A percentile compares a stretch with the other conserved stretches of the same genome.
Conservation (phyloP, 2,113 vertebrate species). For the Nerophis lumbriciformis region DNA sequence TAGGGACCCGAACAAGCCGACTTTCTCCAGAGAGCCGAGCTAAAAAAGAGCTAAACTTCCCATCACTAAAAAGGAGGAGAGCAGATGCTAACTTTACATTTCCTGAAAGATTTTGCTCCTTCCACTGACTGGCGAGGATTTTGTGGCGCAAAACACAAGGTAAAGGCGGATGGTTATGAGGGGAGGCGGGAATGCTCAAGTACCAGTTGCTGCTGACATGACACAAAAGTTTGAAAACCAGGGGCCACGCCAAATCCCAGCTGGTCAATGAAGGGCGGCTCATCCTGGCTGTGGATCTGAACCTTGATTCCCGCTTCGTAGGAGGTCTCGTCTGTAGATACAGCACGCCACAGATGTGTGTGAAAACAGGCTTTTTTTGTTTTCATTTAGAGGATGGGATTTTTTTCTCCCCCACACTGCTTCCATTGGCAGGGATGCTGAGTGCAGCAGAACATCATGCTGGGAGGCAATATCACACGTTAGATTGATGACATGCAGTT, state of each 20-base stretch:
- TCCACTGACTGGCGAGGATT: conserved; percentile 26
- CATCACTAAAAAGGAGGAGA: conserved; percentile 9
- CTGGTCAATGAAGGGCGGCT: conserved; percentile 80
- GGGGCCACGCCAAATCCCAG: conserved; percentile 80
- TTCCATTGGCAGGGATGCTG: conserved; percentile 5
- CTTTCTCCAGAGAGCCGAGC: no score
- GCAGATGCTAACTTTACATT: conserved; percentile 16
- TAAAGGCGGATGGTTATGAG: conserved; percentile 31
- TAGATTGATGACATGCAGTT: not conserved
- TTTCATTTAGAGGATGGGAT: not conserved
- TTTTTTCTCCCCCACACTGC: not conserved
- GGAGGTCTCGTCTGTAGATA: conserved; percentile 84
- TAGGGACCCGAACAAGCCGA: no score
- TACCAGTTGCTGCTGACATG: conserved; percentile 82
- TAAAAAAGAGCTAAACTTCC: no score
- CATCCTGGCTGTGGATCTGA: conserved; percentile 80
- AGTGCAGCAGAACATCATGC: not conserved
- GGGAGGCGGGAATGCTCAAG: conserved; percentile 39
- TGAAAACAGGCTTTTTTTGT: conserved; percentile 17
- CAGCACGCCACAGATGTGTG: conserved; percentile 49
- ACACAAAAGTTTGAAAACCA: conserved; percentile 90
- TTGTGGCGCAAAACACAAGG: conserved; percentile 25
- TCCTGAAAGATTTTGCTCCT: conserved; percentile 49
- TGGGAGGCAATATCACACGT: conserved; percentile 9
- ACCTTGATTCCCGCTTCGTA: conserved; percentile 81